These are phyloP conservation scores for Aphidius ervi DNA, from an alignment of 1,140 invertebrate species.

Conservation along the genomic window DNA sequence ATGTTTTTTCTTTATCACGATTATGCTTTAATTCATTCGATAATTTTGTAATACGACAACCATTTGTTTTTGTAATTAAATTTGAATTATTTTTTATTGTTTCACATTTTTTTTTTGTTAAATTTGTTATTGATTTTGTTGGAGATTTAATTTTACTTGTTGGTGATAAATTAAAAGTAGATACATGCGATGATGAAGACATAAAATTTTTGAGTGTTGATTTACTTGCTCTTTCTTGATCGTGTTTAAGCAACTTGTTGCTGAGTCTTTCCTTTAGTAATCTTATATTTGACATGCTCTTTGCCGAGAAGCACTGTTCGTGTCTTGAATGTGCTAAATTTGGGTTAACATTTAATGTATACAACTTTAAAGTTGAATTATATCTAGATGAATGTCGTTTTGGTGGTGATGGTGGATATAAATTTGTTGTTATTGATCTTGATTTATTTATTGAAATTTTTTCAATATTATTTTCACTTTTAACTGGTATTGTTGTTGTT, in stretches of 20 bases:
- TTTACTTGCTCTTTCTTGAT: slow-evolving; percentile 49
- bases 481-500: slow-evolving; percentile 10
- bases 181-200: slow-evolving; percentile 38
- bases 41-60: no score
- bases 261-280: slow-evolving; percentile 58
- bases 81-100: not conserved
- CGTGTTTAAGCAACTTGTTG: slow-evolving; percentile 50
- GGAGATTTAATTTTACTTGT: slow-evolving; percentile 16
- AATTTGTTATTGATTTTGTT: slow-evolving; percentile 7
- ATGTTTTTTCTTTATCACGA: not conserved
- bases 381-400: slow-evolving; percentile 69
- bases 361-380: slow-evolving; percentile 64
- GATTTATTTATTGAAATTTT: not conserved
- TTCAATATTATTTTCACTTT: slow-evolving; percentile 1
- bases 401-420: slow-evolving; percentile 63
- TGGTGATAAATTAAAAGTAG: slow-evolving; percentile 34
- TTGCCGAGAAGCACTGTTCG: slow-evolving; percentile 57
- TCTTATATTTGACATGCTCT: slow-evolving; percentile 54
- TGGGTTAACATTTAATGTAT: slow-evolving; percentile 36
- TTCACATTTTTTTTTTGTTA: slow-evolving; percentile 33
- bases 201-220: slow-evolving; percentile 33
- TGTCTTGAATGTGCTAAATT: slow-evolving; percentile 46
- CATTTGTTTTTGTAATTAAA: no score
- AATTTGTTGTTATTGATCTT: slow-evolving; percentile 25
- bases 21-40: no score